Conservation (phyloP, 2,113 vertebrate genomes). For the Empidonax alnorum region DNA sequence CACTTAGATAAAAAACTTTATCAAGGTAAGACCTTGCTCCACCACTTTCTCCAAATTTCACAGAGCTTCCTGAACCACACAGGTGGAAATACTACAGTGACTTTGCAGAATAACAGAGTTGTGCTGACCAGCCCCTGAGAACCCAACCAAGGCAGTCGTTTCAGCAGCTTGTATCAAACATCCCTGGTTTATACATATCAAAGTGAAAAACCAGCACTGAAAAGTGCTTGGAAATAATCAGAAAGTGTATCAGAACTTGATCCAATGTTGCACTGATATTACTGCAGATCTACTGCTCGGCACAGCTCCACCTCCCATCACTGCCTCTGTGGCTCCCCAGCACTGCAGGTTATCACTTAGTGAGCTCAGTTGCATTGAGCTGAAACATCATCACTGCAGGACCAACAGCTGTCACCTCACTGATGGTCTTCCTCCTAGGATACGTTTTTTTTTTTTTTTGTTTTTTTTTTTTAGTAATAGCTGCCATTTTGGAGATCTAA, state of each 20-base stretch:
- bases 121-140: neutral
- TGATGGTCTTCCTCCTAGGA: neutral
- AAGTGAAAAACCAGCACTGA: neutral
- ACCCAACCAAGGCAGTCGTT: neutral
- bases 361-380: neutral
- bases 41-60: neutral
- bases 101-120: neutral
- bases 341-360: neutral
- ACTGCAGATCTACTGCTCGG: neutral
- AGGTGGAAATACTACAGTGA: neutral
- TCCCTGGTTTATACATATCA: rapidly evolving
- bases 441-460: neutral
- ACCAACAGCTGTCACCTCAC: neutral
- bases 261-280: neutral
- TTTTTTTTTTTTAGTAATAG: neutral
- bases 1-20: neutral
- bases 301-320: neutral
- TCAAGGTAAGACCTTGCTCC: neutral
- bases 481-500: neutral
- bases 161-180: neutral
- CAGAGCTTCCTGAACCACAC: neutral
- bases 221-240: neutral
- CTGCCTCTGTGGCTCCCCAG: neutral
- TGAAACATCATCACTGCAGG: neutral
- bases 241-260: neutral